These are phyloP conservation scores for Carassius carassius DNA, from an alignment of 2,113 vertebrate species.

Conservation along the genomic window DNA sequence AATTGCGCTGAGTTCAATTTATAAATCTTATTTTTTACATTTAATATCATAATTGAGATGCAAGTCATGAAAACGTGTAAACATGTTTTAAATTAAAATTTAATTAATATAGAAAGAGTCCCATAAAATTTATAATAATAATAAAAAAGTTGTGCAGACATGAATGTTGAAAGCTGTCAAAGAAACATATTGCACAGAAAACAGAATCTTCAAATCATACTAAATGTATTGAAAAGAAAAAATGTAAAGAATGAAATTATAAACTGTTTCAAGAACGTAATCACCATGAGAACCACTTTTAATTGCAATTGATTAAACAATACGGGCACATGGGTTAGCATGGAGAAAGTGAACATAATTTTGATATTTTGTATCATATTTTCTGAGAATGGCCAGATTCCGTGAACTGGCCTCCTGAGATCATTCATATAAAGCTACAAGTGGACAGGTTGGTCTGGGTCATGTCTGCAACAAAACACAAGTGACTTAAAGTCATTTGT, in stretches of 20 bases:
- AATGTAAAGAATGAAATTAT: neutral
- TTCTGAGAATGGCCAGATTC: neutral
- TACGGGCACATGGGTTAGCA: neutral
- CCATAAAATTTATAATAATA: no score
- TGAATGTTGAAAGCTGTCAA: neutral
- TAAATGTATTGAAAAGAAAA: neutral
- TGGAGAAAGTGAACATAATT: neutral
- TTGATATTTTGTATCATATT: no score
- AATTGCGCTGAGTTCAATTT: no score
- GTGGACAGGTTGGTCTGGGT: conserved; percentile 67
- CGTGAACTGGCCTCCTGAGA: neutral
- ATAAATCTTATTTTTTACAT: no score
- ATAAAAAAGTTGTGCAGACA: neutral
- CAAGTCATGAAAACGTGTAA: no score
- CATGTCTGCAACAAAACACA: conserved; percentile 62
- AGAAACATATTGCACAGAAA: neutral
- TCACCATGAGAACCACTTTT: neutral
- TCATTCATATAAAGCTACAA: neutral
- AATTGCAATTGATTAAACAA: neutral
- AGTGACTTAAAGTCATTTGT: neutral
- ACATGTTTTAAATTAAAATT: no score
- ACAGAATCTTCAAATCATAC: neutral
- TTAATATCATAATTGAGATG: no score
- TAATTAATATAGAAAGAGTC: no score
- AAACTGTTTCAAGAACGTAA: neutral